A percentile compares a stretch with the other conserved stretches of the same genome.
Conservation (phyloP, 2,888 invertebrate species). For the Antitype chi region DNA sequence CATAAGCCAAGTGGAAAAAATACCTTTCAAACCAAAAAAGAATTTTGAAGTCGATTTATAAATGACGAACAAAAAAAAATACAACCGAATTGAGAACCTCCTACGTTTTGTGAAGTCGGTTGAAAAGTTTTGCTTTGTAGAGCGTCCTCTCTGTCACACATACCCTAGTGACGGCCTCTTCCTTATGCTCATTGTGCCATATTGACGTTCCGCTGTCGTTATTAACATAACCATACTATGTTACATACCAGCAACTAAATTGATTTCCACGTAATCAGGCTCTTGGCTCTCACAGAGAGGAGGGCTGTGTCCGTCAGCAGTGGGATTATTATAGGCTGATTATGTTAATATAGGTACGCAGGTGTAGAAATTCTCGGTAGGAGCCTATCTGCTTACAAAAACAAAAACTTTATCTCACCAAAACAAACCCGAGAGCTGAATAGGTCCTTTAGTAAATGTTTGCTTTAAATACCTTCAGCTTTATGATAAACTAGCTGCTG, state of each 20-base stretch:
- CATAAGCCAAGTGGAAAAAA: too few relatives aligned
- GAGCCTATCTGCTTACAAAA: conserved; percentile 7
- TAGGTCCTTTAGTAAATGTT: conserved; percentile 11
- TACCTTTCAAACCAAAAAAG: too few relatives aligned
- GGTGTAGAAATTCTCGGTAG: conserved; percentile 10
- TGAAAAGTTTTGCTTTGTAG: too few relatives aligned
- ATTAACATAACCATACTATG: neutral
- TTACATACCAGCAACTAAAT: conserved; percentile 3
- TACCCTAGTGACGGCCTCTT: too few relatives aligned
- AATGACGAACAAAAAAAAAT: too few relatives aligned
- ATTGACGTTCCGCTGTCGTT: too few relatives aligned
- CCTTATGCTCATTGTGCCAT: too few relatives aligned
- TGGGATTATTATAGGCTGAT: neutral
- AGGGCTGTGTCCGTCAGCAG: neutral
- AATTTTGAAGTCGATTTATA: too few relatives aligned
- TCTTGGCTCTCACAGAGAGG: neutral
- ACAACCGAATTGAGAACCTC: too few relatives aligned
- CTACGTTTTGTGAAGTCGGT: too few relatives aligned
- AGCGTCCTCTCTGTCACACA: too few relatives aligned
- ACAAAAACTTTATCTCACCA: conserved; percentile 12
- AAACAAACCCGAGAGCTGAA: conserved; percentile 17
- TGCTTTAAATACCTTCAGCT: conserved; percentile 3
- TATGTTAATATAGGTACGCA: neutral
- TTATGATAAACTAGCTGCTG: neutral
- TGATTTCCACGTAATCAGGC: neutral